Percentiles rank a stretch among this genome's conserved stretches.
Evolutionary conservation across 1,140 invertebrate species (phyloP).

Genomic region (Ceratosolen solmsi): DNA sequence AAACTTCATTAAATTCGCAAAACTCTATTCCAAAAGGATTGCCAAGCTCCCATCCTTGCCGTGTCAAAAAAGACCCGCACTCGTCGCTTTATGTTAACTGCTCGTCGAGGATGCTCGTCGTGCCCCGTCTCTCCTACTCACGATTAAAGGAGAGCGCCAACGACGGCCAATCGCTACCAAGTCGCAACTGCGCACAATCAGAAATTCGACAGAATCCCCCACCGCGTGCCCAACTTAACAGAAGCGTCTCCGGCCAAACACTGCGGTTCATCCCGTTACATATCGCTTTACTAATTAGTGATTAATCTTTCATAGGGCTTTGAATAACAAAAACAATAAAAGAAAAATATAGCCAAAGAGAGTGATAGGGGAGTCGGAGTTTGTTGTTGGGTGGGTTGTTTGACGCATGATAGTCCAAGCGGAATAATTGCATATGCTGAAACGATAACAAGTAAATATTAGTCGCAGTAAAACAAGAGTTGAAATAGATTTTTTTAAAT

Average conservation of each 20-base stretch:
- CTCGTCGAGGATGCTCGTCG: neutral
- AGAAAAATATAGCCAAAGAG: neutral
- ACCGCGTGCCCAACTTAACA: neutral
- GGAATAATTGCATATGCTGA: slow-evolving; percentile 7
- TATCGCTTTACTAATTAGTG: slow-evolving; percentile 1
- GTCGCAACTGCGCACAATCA: neutral
- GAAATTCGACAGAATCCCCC: neutral
- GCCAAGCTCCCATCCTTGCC: no score
- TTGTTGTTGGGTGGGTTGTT: neutral
- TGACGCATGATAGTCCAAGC: neutral
- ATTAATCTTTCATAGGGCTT: neutral
- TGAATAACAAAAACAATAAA: neutral
- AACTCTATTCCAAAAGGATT: no score
- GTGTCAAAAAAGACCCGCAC: no score
- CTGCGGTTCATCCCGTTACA: neutral
- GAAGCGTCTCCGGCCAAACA: neutral
- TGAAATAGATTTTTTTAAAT: neutral
- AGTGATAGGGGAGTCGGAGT: neutral
- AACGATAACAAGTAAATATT: neutral
- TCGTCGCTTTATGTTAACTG: no score
- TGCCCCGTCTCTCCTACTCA: neutral
- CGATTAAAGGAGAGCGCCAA: neutral
- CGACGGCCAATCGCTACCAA: neutral
- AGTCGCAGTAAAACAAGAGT: neutral
- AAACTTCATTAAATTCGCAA: no score